Conservation (phyloP, 2,888 invertebrate genomes). For the Neoscelio sp. region DNA sequence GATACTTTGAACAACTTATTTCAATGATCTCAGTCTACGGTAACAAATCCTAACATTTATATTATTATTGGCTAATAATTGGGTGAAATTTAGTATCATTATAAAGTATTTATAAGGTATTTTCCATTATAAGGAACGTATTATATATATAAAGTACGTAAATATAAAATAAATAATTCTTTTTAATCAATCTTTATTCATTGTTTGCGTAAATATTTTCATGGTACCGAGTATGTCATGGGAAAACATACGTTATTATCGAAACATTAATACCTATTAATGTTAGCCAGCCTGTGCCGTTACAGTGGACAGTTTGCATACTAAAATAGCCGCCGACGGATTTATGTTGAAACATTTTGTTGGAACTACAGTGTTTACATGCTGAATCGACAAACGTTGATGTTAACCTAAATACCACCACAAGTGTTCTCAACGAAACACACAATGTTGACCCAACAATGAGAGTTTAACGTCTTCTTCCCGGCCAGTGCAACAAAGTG, state of each 20-base stretch:
- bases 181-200: too few species aligned
- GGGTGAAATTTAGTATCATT: too few species aligned
- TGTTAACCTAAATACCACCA: conserved; percentile 48
- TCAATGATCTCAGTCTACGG: too few species aligned
- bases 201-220: too few species aligned
- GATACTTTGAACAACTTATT: too few species aligned
- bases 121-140: too few species aligned
- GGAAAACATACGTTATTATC: background rate
- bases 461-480: conserved; percentile 53
- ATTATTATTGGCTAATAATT: too few species aligned
- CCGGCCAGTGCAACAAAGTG: conserved; percentile 32
- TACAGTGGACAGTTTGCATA: conserved; percentile 10
- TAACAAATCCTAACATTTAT: too few species aligned
- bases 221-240: too few species aligned
- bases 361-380: conserved; percentile 45
- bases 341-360: conserved; percentile 27
- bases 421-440: conserved; percentile 44
- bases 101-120: too few species aligned
- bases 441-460: conserved; percentile 30
- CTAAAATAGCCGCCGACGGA: conserved; percentile 18
- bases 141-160: too few species aligned
- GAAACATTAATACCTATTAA: conserved; percentile 16
- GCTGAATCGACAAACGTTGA: conserved; percentile 42
- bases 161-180: too few species aligned
- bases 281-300: background rate